phyloP scores from a whole-genome alignment of 2,888 invertebrate genomes.

The Dusona sp. region DNA sequence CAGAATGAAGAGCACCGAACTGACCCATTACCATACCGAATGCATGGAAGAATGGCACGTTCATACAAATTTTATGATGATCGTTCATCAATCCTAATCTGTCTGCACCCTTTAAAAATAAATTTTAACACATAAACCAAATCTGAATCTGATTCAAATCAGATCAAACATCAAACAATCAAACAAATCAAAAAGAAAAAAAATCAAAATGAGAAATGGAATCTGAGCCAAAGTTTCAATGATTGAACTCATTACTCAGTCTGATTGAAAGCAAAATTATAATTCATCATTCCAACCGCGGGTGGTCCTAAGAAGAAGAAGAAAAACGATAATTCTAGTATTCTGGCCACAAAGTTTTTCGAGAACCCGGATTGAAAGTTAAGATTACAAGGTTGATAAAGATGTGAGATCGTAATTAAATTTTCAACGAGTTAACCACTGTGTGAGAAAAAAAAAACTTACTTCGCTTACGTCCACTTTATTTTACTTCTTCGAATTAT shows the following conservation, averaged over 20 bases:
- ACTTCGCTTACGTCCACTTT: no score
- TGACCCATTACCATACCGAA: slow-evolving; percentile 90
- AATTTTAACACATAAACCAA: not conserved
- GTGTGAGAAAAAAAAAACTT: no score
- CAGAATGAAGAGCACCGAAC: slow-evolving; percentile 87
- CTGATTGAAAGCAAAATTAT: not conserved
- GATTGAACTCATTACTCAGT: not conserved
- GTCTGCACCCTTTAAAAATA: slow-evolving; percentile 70
- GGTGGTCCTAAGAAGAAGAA: no score
- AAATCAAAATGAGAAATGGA: no score
- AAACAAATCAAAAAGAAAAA: slow-evolving; percentile 3
- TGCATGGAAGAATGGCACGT: slow-evolving; percentile 93
- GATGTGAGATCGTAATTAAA: not conserved
- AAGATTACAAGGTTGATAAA: not conserved
- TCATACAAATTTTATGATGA: slow-evolving; percentile 87
- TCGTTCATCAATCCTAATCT: slow-evolving; percentile 85
- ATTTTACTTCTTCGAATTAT: not conserved
- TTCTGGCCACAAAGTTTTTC: no score
- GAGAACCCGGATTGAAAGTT: no score
- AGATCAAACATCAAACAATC: no score
- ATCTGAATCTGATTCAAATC: no score
- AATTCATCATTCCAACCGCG: not conserved
- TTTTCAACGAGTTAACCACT: not conserved
- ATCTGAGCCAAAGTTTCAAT: not conserved
- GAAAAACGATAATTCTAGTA: no score